Evolutionary conservation across 2,797 vertebrate species (phyloP).

Genomic region (Acomys russatus): DNA sequence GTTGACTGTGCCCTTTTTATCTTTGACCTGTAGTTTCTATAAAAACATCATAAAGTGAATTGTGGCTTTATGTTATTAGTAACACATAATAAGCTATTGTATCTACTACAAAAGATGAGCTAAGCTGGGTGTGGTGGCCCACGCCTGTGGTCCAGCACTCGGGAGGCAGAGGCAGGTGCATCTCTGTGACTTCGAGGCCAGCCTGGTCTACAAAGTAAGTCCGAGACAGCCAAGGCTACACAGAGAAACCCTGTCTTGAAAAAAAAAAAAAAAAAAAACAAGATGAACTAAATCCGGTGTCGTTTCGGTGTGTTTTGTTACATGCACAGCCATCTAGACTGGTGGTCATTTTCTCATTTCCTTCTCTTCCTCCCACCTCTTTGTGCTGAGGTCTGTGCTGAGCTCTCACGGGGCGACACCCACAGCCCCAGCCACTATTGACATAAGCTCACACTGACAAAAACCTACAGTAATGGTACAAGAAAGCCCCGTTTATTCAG

Average conservation of each 20-base stretch:
- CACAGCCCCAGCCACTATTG: not conserved
- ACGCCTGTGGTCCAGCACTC: too few species aligned
- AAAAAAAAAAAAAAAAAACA: too few species aligned
- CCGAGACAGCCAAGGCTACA: too few species aligned
- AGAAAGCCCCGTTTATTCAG: not conserved
- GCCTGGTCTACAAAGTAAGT: too few species aligned
- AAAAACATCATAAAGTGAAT: constrained; percentile 72
- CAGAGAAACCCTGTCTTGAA: too few species aligned
- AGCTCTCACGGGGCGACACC: too few species aligned
- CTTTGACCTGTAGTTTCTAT: constrained; percentile 90
- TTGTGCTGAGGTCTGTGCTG: not conserved
- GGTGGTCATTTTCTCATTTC: not conserved
- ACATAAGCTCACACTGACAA: not conserved
- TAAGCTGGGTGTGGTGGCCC: too few species aligned
- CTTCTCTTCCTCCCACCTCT: not conserved
- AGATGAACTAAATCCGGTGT: not conserved
- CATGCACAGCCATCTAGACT: not conserved
- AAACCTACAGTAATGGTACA: not conserved
- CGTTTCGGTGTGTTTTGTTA: not conserved
- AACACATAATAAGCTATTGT: not conserved
- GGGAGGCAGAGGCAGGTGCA: too few species aligned
- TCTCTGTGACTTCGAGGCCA: too few species aligned
- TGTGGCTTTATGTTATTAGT: not conserved
- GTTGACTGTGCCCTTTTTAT: constrained; percentile 61
- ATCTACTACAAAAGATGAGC: not conserved